These are phyloP conservation scores for Morus bassanus DNA, from an alignment of 2,797 vertebrate species.

Conservation along the genomic window DNA sequence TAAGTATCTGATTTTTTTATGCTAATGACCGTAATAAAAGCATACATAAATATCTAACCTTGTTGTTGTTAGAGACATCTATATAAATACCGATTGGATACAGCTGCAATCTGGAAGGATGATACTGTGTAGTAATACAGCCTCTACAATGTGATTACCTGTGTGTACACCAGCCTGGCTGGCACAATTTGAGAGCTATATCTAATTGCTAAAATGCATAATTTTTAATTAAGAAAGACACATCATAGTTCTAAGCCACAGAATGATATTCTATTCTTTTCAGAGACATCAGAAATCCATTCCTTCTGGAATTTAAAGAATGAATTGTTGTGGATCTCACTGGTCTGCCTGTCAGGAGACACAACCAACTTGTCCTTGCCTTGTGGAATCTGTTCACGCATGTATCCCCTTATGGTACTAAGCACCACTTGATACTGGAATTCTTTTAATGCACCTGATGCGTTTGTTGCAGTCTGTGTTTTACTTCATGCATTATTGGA, in stretches of 20 bases:
- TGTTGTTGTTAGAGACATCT: not conserved
- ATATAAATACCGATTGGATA: not conserved
- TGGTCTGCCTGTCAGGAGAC: not conserved
- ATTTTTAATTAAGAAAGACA: not conserved
- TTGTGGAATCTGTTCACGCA: not conserved
- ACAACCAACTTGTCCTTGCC: not conserved
- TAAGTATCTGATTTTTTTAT: not conserved
- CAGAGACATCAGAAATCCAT: slow-evolving; percentile 3
- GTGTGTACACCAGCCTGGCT: not conserved
- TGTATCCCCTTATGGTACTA: not conserved
- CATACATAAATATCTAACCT: not conserved
- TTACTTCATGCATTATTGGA: not conserved
- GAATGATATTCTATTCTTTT: not conserved
- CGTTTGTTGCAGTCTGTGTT: not conserved
- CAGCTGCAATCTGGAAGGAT: not conserved
- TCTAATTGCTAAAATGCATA: not conserved
- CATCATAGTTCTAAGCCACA: not conserved
- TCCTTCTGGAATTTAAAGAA: slow-evolving; percentile 20
- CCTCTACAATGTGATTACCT: not conserved
- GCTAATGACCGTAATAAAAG: not conserved
- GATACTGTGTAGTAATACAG: not conserved
- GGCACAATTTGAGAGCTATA: not conserved
- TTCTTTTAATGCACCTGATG: not conserved
- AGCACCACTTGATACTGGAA: not conserved
- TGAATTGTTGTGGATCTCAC: not conserved